Evolutionary conservation across 2,888 invertebrate genomes (phyloP), one percentile per base, ranked within the genome.

Genomic region (Stenodema calcarata): DNA sequence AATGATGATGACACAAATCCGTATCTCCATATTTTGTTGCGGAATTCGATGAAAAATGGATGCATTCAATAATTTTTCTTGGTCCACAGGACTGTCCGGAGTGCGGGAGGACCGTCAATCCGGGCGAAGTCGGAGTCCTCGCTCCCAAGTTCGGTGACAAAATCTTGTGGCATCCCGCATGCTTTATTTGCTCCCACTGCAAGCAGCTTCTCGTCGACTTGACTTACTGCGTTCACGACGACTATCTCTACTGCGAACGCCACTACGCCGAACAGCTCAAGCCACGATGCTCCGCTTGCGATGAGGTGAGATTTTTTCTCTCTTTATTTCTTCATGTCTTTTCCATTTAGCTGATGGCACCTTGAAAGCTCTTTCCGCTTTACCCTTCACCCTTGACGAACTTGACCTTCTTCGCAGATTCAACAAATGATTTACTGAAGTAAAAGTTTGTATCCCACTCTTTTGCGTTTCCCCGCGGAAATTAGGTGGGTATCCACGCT

Each of bases 261-360:
- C 99, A 99, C 92, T 99, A 98, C 92, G 98, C 98, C 81, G 99
- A 99, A 92, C 94, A 96, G 90, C 93, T 99, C 91, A 98, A 98
- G 91, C 98, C 99, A 18, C 93, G 99, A 90, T 99, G 99, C 92
- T 95, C 97, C 88, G 96, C 98, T 89, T 99, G 99, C 92, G 99
- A 99, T 92, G 99, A 99, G 96, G 99, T 99, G 91, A 87, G 88
- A 85, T 6, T 50, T 50, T 27, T 27, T 75, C 35, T 42, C 35
- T 12, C 76, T 80, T 54, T 30, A 27, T 75, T 75, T 42, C n/a
- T 27, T 30, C 30, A 76, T 42, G 23, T 12, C 18, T 27, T 47
- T 78, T 80, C 50, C 80, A 80, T 80, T 54, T 16, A 7, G 16
- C 28, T 54, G 28, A 80, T 80, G 23, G 80, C 28, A 28, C n/a